Evolutionary conservation across 1,140 invertebrate genomes (phyloP).

Genomic region (Drosophila erecta): DNA sequence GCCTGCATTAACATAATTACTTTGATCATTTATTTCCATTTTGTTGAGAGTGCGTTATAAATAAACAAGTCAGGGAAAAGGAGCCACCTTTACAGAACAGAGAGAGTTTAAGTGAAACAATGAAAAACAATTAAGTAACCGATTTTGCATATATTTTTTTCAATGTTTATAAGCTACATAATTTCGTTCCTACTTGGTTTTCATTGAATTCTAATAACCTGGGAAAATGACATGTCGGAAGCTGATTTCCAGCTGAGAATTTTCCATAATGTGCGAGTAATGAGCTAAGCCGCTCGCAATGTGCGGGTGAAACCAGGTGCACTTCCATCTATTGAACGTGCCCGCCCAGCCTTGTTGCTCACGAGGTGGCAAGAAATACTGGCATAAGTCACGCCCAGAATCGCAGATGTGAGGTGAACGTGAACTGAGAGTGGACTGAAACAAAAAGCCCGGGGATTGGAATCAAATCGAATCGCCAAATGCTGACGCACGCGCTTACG

Average conservation of each 20-base stretch:
- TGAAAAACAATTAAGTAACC: conserved; percentile 3
- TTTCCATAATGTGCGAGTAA: conserved; percentile 14
- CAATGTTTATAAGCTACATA: too few species aligned
- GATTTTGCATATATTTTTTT: too few species aligned
- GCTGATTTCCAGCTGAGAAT: conserved; percentile 26
- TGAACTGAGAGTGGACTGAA: conserved; percentile 8
- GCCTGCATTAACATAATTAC: conserved; percentile 42
- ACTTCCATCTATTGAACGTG: conserved; percentile 50
- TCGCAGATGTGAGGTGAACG: conserved; percentile 32
- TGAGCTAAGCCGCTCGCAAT: conserved; percentile 6
- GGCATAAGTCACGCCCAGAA: conserved; percentile 54
- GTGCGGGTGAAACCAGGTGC: conserved; percentile 58
- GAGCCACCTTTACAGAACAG: not conserved
- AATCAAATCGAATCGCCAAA: conserved; percentile 5
- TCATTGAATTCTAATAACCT: not conserved
- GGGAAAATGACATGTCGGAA: conserved; percentile 3
- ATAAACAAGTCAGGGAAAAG: not conserved
- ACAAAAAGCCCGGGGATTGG: conserved; percentile 8
- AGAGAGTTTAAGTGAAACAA: conserved; percentile 4
- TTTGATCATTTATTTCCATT: conserved; percentile 40
- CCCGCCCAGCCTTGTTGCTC: conserved; percentile 55
- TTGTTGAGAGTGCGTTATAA: conserved; percentile 7
- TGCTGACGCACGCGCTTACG: conserved; percentile 72
- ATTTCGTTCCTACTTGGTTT: not conserved
- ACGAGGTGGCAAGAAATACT: conserved; percentile 38